Percentiles rank a stretch among this genome's conserved stretches.
These are phyloP conservation scores for Pituophis catenifer DNA, from an alignment of 2,113 vertebrate species.

Conservation along the genomic window DNA sequence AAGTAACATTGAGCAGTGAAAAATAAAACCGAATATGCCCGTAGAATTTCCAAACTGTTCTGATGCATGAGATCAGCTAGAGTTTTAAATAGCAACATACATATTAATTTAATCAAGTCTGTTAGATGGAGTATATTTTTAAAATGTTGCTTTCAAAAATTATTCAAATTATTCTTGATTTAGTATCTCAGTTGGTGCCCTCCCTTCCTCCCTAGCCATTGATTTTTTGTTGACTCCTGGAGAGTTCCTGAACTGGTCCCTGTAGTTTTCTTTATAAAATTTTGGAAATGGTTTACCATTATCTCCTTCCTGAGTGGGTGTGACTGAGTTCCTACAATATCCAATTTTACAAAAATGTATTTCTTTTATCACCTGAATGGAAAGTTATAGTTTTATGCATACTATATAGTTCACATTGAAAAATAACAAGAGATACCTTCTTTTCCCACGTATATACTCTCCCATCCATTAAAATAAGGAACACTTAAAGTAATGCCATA, in stretches of 20 bases:
- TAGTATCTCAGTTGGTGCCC: neutral
- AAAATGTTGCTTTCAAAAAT: neutral
- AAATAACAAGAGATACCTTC: neutral
- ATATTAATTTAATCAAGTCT: neutral
- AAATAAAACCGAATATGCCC: neutral
- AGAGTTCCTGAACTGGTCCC: neutral
- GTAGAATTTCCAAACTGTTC: neutral
- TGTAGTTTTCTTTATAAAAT: neutral
- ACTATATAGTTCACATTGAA: neutral
- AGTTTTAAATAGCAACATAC: neutral
- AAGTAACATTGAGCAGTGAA: neutral
- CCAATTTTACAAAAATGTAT: neutral
- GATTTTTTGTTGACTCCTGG: neutral
- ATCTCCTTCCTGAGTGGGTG: neutral
- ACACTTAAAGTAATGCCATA: neutral
- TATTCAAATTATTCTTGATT: neutral
- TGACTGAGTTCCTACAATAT: neutral
- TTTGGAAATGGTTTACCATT: neutral
- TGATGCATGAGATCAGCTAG: too few relatives aligned
- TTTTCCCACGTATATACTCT: neutral
- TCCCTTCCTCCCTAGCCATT: neutral
- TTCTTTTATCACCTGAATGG: neutral
- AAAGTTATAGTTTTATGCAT: neutral
- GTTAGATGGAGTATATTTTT: neutral
- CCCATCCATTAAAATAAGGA: neutral